phyloP scores from a whole-genome alignment of 2,888 invertebrate species.

The Cyclophora punctaria region DNA sequence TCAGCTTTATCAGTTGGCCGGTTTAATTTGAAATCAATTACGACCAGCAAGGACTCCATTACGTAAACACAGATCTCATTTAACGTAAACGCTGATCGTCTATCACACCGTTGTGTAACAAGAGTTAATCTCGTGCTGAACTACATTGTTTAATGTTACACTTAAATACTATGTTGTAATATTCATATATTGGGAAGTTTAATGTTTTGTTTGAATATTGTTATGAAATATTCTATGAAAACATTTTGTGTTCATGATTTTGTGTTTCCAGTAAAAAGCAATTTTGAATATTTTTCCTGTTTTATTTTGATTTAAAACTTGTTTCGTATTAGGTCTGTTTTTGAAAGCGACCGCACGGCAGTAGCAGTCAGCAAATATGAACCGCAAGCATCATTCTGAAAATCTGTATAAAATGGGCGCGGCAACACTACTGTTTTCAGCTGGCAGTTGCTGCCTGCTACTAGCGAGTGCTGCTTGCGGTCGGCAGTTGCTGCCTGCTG shows the following conservation, averaged over 20 bases:
- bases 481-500: too few relatives aligned
- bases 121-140: too few relatives aligned
- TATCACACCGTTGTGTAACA: constrained; percentile 8
- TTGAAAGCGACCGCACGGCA: too few relatives aligned
- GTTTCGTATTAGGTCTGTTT: too few relatives aligned
- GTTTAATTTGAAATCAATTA: constrained; percentile 49
- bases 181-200: not conserved
- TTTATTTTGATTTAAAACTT: too few relatives aligned
- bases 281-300: not conserved
- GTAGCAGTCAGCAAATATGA: too few relatives aligned
- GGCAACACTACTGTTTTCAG: too few relatives aligned
- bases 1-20: constrained; percentile 31
- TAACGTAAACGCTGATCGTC: constrained; percentile 20
- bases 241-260: not conserved
- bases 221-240: not conserved
- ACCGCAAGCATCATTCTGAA: too few relatives aligned
- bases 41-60: constrained; percentile 31
- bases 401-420: too few relatives aligned
- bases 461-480: too few relatives aligned
- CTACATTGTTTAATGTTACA: not conserved
- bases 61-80: constrained; percentile 43
- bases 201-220: not conserved
- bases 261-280: not conserved
- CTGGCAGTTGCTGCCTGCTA: too few relatives aligned
- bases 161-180: not conserved